Evolutionary conservation across 2,797 vertebrate genomes (phyloP).

Genomic region (Saguinus oedipus): DNA sequence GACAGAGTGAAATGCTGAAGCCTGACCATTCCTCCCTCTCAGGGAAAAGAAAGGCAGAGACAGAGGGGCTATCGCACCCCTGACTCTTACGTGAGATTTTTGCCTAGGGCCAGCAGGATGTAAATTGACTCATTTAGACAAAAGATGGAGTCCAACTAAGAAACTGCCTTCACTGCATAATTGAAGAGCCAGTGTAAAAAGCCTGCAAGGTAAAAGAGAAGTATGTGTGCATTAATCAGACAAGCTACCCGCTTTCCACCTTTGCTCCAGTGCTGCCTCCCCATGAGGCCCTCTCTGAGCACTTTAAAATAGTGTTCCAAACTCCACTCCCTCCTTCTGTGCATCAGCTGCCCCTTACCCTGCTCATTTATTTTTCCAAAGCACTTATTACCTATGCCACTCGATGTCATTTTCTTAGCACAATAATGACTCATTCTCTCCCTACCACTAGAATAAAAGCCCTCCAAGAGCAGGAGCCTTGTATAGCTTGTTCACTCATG

Average conservation of each 20-base stretch:
- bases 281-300: background rate
- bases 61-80: rapidly evolving
- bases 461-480: background rate
- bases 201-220: background rate
- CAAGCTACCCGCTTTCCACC: background rate
- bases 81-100: background rate
- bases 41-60: background rate
- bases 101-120: background rate
- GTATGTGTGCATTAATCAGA: too few species aligned
- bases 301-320: background rate
- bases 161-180: background rate
- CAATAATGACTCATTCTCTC: background rate
- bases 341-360: background rate
- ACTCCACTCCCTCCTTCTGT: background rate
- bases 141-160: background rate
- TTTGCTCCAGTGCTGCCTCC: background rate
- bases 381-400: background rate
- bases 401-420: background rate
- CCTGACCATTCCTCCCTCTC: background rate
- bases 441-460: background rate
- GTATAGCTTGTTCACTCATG: rapidly evolving
- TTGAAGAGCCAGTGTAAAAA: background rate
- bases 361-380: background rate
- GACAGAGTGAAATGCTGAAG: background rate
- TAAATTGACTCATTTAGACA: background rate